Percentiles rank a stretch among this genome's conserved stretches.
These are phyloP conservation scores for Melipona beecheii DNA, from an alignment of 2,888 invertebrate genomes.

Conservation along the genomic window DNA sequence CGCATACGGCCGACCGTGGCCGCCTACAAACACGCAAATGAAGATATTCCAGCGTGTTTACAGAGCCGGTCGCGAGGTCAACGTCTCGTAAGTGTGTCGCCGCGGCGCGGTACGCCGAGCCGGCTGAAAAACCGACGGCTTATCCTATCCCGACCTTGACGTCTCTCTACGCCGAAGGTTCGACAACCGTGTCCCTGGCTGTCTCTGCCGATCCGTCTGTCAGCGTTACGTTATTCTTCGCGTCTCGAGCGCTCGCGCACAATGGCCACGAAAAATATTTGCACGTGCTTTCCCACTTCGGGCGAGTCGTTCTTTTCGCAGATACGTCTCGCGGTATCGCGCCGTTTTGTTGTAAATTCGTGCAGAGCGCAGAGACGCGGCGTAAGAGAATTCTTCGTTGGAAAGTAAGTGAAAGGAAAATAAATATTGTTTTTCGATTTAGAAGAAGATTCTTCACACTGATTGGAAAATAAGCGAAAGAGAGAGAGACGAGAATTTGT, in stretches of 20 bases:
- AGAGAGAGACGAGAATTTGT: too few relatives aligned
- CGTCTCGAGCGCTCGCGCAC: background rate
- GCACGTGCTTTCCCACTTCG: background rate
- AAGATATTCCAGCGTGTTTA: slow-evolving; percentile 72
- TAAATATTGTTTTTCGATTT: too few relatives aligned
- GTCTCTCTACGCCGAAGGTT: slow-evolving; percentile 38
- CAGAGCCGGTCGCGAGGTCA: slow-evolving; percentile 68
- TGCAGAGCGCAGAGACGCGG: too few relatives aligned
- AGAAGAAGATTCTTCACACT: too few relatives aligned
- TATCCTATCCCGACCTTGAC: slow-evolving; percentile 62
- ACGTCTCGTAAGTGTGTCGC: slow-evolving; percentile 74
- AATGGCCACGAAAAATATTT: background rate
- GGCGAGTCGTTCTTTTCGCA: background rate
- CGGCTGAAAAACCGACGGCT: slow-evolving; percentile 62
- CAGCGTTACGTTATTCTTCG: slow-evolving; percentile 5
- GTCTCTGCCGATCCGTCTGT: background rate
- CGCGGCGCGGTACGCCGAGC: slow-evolving; percentile 45
- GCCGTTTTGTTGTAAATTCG: too few relatives aligned
- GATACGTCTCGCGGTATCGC: too few relatives aligned
- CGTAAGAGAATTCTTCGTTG: too few relatives aligned
- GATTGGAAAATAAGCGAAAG: too few relatives aligned
- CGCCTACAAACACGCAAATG: slow-evolving; percentile 73
- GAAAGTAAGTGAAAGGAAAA: too few relatives aligned
- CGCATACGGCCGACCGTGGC: slow-evolving; percentile 53
- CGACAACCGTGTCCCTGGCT: slow-evolving; percentile 48